phyloP scores from a whole-genome alignment of 2,888 invertebrate species.

The Alcis repandata region DNA sequence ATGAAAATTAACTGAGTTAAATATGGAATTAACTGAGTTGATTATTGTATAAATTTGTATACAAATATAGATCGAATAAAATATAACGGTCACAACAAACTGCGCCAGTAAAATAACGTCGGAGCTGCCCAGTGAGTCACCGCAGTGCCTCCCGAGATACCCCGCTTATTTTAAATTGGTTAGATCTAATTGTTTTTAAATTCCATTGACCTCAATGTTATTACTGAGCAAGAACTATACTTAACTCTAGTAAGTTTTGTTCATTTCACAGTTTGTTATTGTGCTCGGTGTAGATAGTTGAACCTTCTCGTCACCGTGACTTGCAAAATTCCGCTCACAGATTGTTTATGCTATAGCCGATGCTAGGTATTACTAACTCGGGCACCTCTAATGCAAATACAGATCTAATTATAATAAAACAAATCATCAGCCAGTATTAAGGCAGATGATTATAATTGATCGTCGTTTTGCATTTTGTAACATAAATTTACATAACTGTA shows the following conservation, averaged over 20 bases:
- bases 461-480: not conserved
- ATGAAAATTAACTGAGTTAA: too few species aligned
- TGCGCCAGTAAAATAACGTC: not conserved
- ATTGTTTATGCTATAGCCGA: slow-evolving; percentile 1
- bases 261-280: not conserved
- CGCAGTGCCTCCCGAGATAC: not conserved
- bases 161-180: not conserved
- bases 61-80: not conserved
- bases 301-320: slow-evolving; percentile 23
- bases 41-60: too few species aligned
- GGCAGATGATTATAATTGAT: not conserved
- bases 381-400: slow-evolving; percentile 2
- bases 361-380: not conserved
- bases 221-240: not conserved
- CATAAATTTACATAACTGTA: not conserved
- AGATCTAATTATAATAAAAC: slow-evolving; percentile 1
- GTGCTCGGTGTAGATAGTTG: not conserved
- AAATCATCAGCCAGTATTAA: not conserved
- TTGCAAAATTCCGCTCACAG: slow-evolving; percentile 16
- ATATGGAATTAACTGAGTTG: too few species aligned
- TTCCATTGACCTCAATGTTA: slow-evolving; percentile 1
- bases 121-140: not conserved
- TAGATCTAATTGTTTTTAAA: slow-evolving; percentile 1
- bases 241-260: not conserved
- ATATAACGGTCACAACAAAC: not conserved